phyloP scores from a whole-genome alignment of 2,888 invertebrate species.

The Tricholauxania praeusta region DNA sequence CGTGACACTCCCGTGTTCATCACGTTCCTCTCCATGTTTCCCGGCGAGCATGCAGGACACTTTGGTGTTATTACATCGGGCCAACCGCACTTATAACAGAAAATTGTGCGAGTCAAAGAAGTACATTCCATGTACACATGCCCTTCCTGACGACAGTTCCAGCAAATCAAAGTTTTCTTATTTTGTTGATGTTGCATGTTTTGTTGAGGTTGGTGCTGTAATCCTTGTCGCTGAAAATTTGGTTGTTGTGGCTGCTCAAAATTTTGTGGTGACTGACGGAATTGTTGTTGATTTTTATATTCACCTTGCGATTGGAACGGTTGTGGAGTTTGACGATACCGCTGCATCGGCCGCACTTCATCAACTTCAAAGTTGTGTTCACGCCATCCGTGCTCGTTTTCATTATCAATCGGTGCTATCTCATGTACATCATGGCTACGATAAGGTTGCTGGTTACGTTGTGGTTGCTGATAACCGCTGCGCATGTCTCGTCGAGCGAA shows the following conservation, averaged over 20 bases:
- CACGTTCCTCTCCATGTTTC: slow-evolving; percentile 4
- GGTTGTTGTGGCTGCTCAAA: too few species aligned
- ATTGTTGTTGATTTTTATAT: too few species aligned
- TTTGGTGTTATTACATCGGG: neutral
- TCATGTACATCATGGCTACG: too few species aligned
- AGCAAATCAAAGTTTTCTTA: neutral
- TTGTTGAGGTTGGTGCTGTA: neutral
- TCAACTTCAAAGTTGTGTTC: neutral
- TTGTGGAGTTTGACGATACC: too few species aligned
- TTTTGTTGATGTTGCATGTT: neutral
- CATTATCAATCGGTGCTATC: neutral
- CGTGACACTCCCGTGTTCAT: neutral
- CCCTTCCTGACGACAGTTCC: slow-evolving; percentile 8
- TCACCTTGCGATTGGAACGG: too few species aligned
- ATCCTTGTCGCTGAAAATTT: neutral
- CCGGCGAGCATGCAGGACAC: slow-evolving; percentile 6
- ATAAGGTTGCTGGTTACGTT: too few species aligned
- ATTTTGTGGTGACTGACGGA: too few species aligned
- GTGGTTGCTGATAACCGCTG: too few species aligned
- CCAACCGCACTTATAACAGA: neutral
- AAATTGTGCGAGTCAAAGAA: neutral
- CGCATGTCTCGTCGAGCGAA: neutral
- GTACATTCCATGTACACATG: neutral
- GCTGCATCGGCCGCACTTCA: neutral
- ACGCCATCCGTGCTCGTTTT: neutral